Evolutionary conservation across 2,797 vertebrate species (phyloP).

Genomic region (Amniataba percoides): DNA sequence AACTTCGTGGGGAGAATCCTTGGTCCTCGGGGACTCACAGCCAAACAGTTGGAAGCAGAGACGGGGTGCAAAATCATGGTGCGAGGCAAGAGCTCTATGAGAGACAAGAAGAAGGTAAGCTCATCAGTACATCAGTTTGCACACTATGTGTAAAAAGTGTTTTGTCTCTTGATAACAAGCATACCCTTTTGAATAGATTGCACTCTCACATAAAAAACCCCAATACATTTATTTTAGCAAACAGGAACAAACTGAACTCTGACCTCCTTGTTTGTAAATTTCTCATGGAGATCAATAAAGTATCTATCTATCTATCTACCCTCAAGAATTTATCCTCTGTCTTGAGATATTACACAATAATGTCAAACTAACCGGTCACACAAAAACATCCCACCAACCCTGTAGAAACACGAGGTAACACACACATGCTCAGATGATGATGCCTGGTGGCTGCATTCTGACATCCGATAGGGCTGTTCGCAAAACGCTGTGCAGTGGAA

Average conservation of each 20-base stretch:
- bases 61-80: conserved; percentile 92
- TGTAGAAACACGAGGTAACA: conserved; percentile 48
- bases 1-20: conserved; percentile 91
- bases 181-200: conserved; percentile 7
- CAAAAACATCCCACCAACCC: conserved; percentile 23
- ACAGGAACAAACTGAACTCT: background rate
- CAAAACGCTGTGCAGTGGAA: conserved; percentile 66
- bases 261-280: no score
- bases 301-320: no score
- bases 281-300: no score
- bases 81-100: conserved; percentile 90
- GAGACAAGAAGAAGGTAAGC: conserved; percentile 90
- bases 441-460: conserved; percentile 60
- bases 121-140: conserved; percentile 3
- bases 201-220: background rate
- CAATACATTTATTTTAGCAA: background rate
- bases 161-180: conserved; percentile 18
- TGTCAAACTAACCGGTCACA: conserved; percentile 33
- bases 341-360: conserved; percentile 37
- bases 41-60: conserved; percentile 90
- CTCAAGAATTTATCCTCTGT: no score
- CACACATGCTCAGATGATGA: conserved; percentile 32
- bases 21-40: conserved; percentile 88
- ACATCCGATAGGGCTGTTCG: conserved; percentile 71
- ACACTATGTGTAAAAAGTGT: background rate